Percentiles rank a stretch among this genome's conserved stretches.
Conservation (phyloP, 2,797 vertebrate genomes). For the Lindbergichthys nudifrons region DNA sequence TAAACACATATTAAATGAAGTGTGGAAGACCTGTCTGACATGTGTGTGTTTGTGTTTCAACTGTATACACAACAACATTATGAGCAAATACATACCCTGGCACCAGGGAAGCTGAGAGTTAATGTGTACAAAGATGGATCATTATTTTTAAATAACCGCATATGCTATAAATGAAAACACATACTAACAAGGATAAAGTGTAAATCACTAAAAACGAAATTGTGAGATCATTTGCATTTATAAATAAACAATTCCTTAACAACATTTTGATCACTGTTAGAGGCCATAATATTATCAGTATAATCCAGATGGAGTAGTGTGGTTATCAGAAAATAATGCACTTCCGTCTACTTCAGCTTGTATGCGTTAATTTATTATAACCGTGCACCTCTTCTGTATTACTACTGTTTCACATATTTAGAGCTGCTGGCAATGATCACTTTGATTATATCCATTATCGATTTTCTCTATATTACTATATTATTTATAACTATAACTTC, state of each 20-base stretch:
- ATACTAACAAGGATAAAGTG: background rate
- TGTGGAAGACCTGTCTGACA: constrained; percentile 64
- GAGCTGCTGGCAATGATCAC: background rate
- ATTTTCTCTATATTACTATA: background rate
- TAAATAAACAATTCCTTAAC: background rate
- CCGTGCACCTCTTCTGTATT: background rate
- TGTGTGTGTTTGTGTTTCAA: constrained; percentile 20
- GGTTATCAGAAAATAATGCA: background rate
- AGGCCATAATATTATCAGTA: background rate
- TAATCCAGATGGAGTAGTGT: background rate
- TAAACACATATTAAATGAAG: constrained; percentile 47
- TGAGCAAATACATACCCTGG: background rate
- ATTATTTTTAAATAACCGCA: constrained; percentile 1
- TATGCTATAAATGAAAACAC: background rate
- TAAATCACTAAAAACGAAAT: background rate
- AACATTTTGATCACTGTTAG: background rate
- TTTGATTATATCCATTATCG: background rate
- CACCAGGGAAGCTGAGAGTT: background rate
- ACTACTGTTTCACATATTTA: background rate
- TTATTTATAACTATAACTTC: background rate
- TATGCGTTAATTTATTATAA: background rate
- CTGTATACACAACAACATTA: background rate
- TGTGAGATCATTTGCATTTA: background rate
- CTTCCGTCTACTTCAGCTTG: background rate
- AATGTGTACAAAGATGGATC: background rate